Conservation (phyloP, 2,113 vertebrate genomes). For the Pachyramphus minor region DNA sequence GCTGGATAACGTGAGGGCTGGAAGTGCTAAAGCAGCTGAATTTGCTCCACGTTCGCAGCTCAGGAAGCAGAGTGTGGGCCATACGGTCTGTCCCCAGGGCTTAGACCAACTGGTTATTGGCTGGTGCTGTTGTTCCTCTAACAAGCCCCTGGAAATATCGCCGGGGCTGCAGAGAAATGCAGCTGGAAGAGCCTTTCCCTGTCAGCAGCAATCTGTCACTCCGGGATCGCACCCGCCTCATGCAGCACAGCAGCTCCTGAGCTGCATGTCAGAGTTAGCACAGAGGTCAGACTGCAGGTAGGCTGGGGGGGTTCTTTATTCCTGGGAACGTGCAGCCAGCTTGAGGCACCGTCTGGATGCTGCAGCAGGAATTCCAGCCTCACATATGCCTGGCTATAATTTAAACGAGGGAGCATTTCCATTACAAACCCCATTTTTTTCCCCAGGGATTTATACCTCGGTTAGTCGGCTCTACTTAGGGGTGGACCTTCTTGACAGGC, state of each 20-base stretch:
- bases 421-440: constrained; percentile 1
- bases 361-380: constrained; percentile 31
- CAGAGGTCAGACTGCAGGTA: constrained; percentile 49
- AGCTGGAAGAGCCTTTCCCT: constrained; percentile 35
- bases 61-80: constrained; percentile 39
- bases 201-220: constrained; percentile 59
- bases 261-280: background rate
- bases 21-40: background rate
- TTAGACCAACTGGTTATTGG: constrained; percentile 46
- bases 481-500: background rate
- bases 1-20: background rate
- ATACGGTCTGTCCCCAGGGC: constrained; percentile 44
- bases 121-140: constrained; percentile 47
- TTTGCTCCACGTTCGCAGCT: background rate
- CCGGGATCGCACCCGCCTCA: background rate
- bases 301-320: background rate
- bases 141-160: constrained; percentile 49
- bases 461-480: background rate
- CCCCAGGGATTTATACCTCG: constrained; percentile 20
- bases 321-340: background rate
- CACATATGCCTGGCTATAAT: constrained; percentile 9
- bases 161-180: constrained; percentile 50
- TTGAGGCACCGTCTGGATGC: constrained; percentile 38
- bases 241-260: constrained; percentile 14
- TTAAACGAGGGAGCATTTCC: constrained; percentile 6